Percentiles rank a stretch among this genome's conserved stretches.
These are phyloP conservation scores for Venturia canescens DNA, from an alignment of 1,140 invertebrate species.

Conservation along the genomic window DNA sequence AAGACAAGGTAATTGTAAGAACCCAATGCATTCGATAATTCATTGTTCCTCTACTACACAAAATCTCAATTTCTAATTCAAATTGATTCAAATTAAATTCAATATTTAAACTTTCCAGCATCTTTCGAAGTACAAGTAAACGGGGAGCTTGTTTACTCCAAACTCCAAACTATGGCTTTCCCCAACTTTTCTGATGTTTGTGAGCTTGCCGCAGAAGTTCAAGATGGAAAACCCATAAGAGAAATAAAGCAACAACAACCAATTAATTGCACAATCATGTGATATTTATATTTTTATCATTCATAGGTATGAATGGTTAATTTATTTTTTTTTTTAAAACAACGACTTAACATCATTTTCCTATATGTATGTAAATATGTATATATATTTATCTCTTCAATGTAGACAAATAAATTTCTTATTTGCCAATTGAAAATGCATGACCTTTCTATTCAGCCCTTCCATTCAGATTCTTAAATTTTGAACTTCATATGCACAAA, in stretches of 20 bases:
- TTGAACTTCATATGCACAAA: neutral
- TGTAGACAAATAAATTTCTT: neutral
- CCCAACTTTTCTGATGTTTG: conserved; percentile 81
- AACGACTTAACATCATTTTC: conserved; percentile 7
- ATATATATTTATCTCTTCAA: too few species aligned
- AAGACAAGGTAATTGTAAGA: conserved; percentile 74
- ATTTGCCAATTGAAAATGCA: neutral
- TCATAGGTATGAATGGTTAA: conserved; percentile 4
- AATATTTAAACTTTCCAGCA: conserved; percentile 74
- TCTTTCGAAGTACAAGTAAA: conserved; percentile 83
- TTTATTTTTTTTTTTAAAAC: conserved; percentile 34
- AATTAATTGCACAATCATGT: conserved; percentile 77
- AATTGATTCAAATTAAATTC: conserved; percentile 25
- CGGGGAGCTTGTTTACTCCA: conserved; percentile 81
- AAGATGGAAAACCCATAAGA: conserved; percentile 73
- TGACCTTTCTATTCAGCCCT: too few species aligned
- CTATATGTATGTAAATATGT: neutral
- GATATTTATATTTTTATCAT: conserved; percentile 42
- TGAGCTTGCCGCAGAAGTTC: conserved; percentile 76
- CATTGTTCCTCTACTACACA: neutral
- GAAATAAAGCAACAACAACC: conserved; percentile 78
- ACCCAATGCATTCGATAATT: too few species aligned
- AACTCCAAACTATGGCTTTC: conserved; percentile 81
- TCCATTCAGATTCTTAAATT: neutral
- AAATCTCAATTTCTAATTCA: conserved; percentile 39